phyloP scores from a whole-genome alignment of 2,113 vertebrate genomes.

The Choloepus hoffmanni region DNA sequence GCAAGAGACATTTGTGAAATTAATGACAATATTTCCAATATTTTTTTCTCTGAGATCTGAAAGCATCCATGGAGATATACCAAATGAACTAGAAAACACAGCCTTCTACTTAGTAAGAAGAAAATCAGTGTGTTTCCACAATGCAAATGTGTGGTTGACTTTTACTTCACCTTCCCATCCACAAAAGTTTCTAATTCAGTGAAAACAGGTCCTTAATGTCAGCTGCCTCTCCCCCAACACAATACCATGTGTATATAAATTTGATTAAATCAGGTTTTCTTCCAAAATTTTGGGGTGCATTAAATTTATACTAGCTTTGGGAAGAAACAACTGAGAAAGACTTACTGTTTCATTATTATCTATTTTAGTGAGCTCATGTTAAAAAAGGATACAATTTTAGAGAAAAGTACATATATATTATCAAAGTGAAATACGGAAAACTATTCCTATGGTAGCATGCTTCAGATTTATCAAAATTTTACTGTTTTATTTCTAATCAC shows the following conservation, averaged over 20 bases:
- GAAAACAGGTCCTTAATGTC: not conserved
- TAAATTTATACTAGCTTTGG: slow-evolving; percentile 4
- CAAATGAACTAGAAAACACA: not conserved
- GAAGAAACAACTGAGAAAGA: not conserved
- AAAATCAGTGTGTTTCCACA: slow-evolving; percentile 27
- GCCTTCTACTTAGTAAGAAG: slow-evolving; percentile 8
- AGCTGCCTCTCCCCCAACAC: not conserved
- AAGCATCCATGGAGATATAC: not conserved
- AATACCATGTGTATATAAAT: slow-evolving; percentile 34
- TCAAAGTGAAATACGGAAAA: not conserved
- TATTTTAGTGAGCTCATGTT: not conserved
- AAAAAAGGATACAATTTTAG: not conserved
- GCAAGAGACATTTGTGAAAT: not conserved
- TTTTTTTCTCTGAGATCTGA: not conserved
- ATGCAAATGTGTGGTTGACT: slow-evolving; percentile 21
- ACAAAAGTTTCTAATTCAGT: slow-evolving; percentile 46
- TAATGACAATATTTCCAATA: not conserved
- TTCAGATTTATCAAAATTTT: not conserved
- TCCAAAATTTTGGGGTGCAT: not conserved
- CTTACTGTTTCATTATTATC: not conserved
- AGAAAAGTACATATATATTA: not conserved
- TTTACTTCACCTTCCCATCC: not conserved
- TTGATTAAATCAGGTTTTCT: not conserved
- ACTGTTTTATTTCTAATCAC: slow-evolving; percentile 20
- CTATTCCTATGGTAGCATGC: not conserved